Conservation (phyloP, 2,113 vertebrate species). For the Pungitius pungitius region DNA sequence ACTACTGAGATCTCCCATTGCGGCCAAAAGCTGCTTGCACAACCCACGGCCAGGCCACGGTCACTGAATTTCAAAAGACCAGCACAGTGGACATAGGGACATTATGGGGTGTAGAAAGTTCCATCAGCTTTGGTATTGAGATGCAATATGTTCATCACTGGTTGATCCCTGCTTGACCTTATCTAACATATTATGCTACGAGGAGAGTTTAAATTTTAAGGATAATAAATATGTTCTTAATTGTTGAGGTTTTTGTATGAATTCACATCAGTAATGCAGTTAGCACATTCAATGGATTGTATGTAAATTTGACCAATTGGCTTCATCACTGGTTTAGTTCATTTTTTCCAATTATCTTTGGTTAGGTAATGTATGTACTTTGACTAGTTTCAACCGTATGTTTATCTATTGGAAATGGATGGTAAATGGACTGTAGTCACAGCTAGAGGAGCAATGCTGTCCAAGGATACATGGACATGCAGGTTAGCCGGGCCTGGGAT, state of each 20-base stretch:
- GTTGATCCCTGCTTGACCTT: background rate
- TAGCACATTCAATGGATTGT: background rate
- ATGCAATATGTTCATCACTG: background rate
- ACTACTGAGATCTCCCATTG: background rate
- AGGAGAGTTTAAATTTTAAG: background rate
- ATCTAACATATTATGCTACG: background rate
- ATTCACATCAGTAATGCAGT: background rate
- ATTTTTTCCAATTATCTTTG: background rate
- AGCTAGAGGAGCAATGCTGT: too few species aligned
- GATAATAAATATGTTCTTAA: background rate
- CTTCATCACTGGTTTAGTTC: background rate
- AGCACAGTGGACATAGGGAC: background rate
- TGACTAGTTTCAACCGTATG: too few species aligned
- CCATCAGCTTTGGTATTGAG: background rate
- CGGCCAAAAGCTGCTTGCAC: background rate
- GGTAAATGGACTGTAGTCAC: too few species aligned
- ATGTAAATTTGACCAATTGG: background rate
- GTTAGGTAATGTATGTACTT: background rate
- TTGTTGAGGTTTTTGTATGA: background rate
- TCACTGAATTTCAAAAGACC: background rate
- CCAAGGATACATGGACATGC: too few species aligned
- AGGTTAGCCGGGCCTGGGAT: too few species aligned
- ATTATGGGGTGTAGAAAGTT: background rate
- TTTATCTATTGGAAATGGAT: too few species aligned
- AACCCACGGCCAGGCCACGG: background rate